Evolutionary conservation across 2,888 invertebrate species (phyloP).

Genomic region (Apotomis turbidana): DNA sequence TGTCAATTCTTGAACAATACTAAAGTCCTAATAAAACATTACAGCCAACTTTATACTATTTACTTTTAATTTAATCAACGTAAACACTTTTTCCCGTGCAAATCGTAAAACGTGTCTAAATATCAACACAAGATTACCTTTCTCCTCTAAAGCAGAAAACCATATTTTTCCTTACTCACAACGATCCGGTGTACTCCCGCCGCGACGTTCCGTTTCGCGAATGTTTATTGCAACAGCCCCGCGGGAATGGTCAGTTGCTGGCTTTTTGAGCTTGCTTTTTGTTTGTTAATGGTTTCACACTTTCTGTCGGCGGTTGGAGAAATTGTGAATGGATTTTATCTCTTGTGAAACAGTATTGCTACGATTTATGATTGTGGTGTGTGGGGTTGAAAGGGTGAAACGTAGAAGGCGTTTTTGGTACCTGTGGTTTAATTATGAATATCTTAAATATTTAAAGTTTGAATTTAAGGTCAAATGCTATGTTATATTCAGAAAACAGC

Average conservation of each 20-base stretch:
- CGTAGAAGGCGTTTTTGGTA: background rate
- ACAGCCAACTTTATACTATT: too few species aligned
- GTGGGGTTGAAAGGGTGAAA: background rate
- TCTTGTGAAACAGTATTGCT: constrained; percentile 31
- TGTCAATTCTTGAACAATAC: too few species aligned
- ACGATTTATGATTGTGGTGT: constrained; percentile 19
- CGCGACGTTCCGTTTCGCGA: constrained; percentile 38
- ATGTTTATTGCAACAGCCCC: constrained; percentile 61
- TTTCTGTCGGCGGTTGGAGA: constrained; percentile 28
- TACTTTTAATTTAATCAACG: too few species aligned
- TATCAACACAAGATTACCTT: background rate
- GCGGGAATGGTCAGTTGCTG: constrained; percentile 55
- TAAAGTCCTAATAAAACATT: too few species aligned
- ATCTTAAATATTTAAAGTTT: too few species aligned
- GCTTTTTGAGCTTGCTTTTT: constrained; percentile 42
- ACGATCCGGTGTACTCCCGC: constrained; percentile 26
- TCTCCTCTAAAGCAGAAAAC: background rate
- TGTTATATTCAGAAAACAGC: too few species aligned
- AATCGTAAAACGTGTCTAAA: background rate
- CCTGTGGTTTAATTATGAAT: background rate
- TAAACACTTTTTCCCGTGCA: background rate
- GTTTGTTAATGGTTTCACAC: constrained; percentile 43
- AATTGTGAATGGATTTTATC: constrained; percentile 34
- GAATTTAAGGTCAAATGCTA: too few species aligned
- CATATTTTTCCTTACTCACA: background rate